A percentile compares a stretch with the other conserved stretches of the same genome.
phyloP scores from a whole-genome alignment of 2,888 invertebrate species.

The Nomada ruficornis region DNA sequence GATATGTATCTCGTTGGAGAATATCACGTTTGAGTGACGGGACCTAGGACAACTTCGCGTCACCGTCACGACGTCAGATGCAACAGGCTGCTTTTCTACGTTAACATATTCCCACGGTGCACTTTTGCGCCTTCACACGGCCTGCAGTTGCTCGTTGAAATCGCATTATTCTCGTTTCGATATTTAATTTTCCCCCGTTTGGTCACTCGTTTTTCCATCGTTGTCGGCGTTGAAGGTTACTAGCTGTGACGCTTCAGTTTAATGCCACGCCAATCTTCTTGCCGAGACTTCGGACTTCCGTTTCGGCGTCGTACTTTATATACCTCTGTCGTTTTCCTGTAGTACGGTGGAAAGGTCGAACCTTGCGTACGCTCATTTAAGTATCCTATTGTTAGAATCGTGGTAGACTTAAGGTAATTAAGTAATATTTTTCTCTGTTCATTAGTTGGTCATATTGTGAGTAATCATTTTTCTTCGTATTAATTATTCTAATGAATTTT shows the following conservation, averaged over 20 bases:
- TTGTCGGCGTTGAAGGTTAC: slow-evolving; percentile 31
- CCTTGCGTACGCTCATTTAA: too few species aligned
- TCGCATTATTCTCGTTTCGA: slow-evolving; percentile 32
- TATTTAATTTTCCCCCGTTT: slow-evolving; percentile 21
- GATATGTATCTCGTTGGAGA: slow-evolving; percentile 30
- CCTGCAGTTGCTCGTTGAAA: slow-evolving; percentile 27
- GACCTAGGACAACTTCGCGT: slow-evolving; percentile 37
- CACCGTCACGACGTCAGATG: slow-evolving; percentile 14
- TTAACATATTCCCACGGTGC: slow-evolving; percentile 32
- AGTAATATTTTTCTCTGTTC: too few species aligned
- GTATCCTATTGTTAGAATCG: too few species aligned
- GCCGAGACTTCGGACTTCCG: background rate
- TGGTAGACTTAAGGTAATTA: too few species aligned
- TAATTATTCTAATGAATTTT: background rate
- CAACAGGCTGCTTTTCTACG: slow-evolving; percentile 53
- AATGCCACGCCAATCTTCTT: slow-evolving; percentile 7
- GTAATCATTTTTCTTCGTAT: too few species aligned
- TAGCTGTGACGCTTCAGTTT: slow-evolving; percentile 15
- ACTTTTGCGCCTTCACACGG: slow-evolving; percentile 43
- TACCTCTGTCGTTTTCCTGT: too few species aligned
- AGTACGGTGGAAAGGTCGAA: too few species aligned
- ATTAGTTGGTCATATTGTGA: too few species aligned
- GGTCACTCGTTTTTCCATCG: background rate
- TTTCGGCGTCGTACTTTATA: background rate
- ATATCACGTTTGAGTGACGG: background rate